A percentile compares a stretch with the other conserved stretches of the same genome.
Evolutionary conservation across 2,888 invertebrate species (phyloP).

Genomic region (Neuroscelio doddi): DNA sequence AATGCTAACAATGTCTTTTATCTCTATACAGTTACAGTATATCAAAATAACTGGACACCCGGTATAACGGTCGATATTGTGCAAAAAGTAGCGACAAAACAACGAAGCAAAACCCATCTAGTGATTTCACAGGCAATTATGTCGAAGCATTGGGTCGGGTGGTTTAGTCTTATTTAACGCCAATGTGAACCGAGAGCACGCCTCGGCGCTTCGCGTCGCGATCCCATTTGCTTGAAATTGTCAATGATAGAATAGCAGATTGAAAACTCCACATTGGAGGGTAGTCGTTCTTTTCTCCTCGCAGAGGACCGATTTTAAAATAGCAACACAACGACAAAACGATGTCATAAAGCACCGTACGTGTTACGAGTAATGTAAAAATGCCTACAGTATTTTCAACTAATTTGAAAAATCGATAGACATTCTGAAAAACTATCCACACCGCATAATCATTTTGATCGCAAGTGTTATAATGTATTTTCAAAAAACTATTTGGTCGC

Average conservation of each 20-base stretch:
- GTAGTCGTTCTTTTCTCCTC: constrained; percentile 16
- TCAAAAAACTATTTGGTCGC: too few relatives aligned
- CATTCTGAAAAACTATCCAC: not conserved
- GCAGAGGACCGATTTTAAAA: constrained; percentile 7
- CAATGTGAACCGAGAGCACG: constrained; percentile 79
- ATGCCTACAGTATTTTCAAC: too few relatives aligned
- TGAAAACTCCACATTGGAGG: constrained; percentile 64
- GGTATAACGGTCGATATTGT: not conserved
- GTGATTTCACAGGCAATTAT: constrained; percentile 71
- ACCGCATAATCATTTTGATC: too few relatives aligned
- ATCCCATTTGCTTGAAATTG: constrained; percentile 70
- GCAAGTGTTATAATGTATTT: too few relatives aligned
- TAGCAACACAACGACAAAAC: not conserved
- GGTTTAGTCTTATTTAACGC: constrained; percentile 78
- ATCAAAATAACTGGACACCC: too few relatives aligned
- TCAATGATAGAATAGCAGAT: constrained; percentile 70
- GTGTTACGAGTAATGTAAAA: constrained; percentile 1
- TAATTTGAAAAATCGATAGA: not conserved
- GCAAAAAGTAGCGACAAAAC: constrained; percentile 51
- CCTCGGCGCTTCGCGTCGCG: constrained; percentile 74
- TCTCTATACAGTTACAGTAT: too few relatives aligned
- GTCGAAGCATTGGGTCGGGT: constrained; percentile 45
- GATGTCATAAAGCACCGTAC: not conserved
- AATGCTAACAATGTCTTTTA: not conserved
- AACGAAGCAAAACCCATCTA: constrained; percentile 66